phyloP scores from a whole-genome alignment of 2,888 invertebrate genomes.

The Coronaproctus castanopsis region DNA sequence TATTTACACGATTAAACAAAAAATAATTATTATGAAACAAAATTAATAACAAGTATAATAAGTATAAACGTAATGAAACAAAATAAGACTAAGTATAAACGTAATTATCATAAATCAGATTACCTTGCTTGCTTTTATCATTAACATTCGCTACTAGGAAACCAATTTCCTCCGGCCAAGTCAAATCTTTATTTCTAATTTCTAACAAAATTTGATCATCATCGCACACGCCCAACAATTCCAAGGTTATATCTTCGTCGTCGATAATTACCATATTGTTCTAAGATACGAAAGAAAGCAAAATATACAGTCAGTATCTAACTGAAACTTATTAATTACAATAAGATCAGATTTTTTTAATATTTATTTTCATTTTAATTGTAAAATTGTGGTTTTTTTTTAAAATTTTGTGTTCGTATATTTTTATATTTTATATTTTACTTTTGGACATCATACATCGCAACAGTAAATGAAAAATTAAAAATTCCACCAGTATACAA shows the following conservation, averaged over 20 bases:
- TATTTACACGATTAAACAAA: no score
- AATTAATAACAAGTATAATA: not conserved
- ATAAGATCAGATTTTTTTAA: no score
- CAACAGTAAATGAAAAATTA: no score
- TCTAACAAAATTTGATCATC: constrained; percentile 56
- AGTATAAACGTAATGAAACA: not conserved
- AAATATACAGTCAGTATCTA: no score
- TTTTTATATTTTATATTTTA: no score
- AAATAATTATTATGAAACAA: no score
- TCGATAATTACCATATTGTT: constrained; percentile 40
- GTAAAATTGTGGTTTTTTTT: no score
- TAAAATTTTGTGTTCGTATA: no score
- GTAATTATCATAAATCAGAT: constrained; percentile 6
- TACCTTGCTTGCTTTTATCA: constrained; percentile 16
- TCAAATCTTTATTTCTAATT: constrained; percentile 66
- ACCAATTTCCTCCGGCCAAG: constrained; percentile 84
- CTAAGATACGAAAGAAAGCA: constrained; percentile 19
- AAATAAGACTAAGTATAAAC: not conserved
- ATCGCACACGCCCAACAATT: constrained; percentile 47
- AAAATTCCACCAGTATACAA: no score
- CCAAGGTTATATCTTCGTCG: constrained; percentile 53
- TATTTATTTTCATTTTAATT: no score
- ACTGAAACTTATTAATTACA: no score
- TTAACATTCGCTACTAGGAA: constrained; percentile 28
- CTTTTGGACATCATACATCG: no score